Evolutionary conservation across 2,113 vertebrate species (phyloP).

Genomic region (Microcebus griseorufus): DNA sequence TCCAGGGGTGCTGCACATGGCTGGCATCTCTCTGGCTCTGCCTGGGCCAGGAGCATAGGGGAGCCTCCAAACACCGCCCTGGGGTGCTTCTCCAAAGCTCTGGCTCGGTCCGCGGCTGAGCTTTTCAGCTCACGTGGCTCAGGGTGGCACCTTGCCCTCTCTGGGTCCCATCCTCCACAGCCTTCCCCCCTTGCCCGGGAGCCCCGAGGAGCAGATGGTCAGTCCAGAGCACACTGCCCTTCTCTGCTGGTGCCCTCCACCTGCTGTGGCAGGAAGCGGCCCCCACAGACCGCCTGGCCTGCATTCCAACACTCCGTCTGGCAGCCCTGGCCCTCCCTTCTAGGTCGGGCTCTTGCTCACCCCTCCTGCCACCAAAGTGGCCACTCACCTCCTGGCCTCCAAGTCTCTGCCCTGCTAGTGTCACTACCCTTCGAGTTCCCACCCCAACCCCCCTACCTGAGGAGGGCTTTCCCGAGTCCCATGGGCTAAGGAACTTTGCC

Average conservation of each 20-base stretch:
- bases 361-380: neutral
- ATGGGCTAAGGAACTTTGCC: neutral
- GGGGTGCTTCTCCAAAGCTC: neutral
- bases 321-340: neutral
- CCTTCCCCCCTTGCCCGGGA: neutral
- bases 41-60: neutral
- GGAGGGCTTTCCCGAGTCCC: neutral
- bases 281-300: neutral
- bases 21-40: neutral
- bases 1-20: fast-evolving
- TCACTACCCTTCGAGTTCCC: neutral
- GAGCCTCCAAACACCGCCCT: neutral
- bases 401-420: neutral
- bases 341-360: neutral
- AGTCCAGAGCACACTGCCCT: neutral
- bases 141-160: neutral
- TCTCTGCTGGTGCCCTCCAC: no score
- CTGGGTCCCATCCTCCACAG: neutral
- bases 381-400: neutral
- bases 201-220: neutral
- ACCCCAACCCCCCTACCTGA: neutral
- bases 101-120: neutral
- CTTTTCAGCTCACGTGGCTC: neutral
- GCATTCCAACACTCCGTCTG: neutral
- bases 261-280: neutral